Conservation (phyloP, 1,140 invertebrate species). For the Drosophila guanche region DNA sequence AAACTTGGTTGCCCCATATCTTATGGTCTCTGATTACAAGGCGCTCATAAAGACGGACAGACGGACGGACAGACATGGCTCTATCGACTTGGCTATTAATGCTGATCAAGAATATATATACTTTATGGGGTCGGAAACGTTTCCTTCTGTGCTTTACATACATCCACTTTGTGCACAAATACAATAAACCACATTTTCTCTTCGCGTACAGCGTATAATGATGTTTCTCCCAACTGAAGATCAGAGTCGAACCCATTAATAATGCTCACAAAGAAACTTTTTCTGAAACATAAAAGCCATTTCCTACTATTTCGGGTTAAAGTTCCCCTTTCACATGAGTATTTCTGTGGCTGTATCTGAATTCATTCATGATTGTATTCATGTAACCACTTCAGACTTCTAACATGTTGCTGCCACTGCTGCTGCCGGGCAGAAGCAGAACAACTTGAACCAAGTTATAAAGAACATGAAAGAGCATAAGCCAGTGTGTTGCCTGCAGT, state of each 20-base stretch:
- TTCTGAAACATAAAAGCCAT: constrained; percentile 3
- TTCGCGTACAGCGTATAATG: no score
- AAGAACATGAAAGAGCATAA: constrained; percentile 41
- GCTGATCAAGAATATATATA: no score
- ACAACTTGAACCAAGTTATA: constrained; percentile 32
- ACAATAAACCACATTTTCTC: no score
- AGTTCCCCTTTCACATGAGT: constrained; percentile 15
- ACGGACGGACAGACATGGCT: no score
- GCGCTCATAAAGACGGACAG: no score
- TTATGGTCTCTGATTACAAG: no score
- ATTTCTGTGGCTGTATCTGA: neutral
- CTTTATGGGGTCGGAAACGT: no score
- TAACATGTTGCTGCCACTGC: constrained; percentile 29
- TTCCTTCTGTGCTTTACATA: no score
- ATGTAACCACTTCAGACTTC: constrained; percentile 42
- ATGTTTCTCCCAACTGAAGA: neutral
- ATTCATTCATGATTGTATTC: constrained; percentile 21
- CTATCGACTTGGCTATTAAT: no score
- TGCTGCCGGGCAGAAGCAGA: neutral
- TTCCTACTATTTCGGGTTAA: constrained; percentile 11
- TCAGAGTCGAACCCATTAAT: constrained; percentile 25
- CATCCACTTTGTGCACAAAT: no score
- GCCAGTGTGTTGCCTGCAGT: constrained; percentile 9
- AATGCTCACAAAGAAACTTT: constrained; percentile 16
- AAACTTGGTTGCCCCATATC: no score